Evolutionary conservation across 2,888 invertebrate genomes (phyloP).

Genomic region (Callyntrura sp.): DNA sequence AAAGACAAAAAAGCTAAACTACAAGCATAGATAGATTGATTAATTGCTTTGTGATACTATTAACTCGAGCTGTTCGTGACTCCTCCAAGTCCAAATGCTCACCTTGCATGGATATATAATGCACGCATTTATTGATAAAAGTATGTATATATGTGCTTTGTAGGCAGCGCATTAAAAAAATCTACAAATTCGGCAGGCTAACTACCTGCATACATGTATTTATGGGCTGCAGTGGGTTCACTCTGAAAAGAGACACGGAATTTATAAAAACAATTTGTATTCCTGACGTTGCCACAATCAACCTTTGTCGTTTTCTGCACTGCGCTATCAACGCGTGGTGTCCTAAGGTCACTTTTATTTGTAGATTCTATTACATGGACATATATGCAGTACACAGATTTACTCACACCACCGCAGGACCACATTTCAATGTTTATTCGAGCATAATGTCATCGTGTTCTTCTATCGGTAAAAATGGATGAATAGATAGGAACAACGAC

Average conservation of each 20-base stretch:
- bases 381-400: not conserved
- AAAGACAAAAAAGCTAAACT: slow-evolving; percentile 56
- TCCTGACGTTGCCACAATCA: slow-evolving; percentile 43
- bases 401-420: not conserved
- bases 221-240: not conserved
- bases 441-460: not conserved
- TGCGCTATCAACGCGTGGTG: slow-evolving; percentile 59
- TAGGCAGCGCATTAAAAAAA: not conserved
- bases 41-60: slow-evolving; percentile 77
- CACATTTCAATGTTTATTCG: slow-evolving; percentile 36
- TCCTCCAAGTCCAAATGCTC: slow-evolving; percentile 64
- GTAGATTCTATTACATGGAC: slow-evolving; percentile 8
- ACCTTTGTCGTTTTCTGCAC: slow-evolving; percentile 45
- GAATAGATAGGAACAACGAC: not conserved
- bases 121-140: slow-evolving; percentile 33
- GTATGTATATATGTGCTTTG: not conserved
- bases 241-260: slow-evolving; percentile 19
- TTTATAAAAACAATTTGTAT: slow-evolving; percentile 54
- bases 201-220: not conserved
- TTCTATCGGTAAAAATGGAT: slow-evolving; percentile 27
- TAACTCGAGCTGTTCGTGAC: slow-evolving; percentile 78
- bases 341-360: slow-evolving; percentile 62
- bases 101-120: slow-evolving; percentile 56
- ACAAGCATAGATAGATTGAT: slow-evolving; percentile 74
- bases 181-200: slow-evolving; percentile 9